Conservation (phyloP, 1,140 invertebrate species). For the Drosophila kurseongensis region DNA sequence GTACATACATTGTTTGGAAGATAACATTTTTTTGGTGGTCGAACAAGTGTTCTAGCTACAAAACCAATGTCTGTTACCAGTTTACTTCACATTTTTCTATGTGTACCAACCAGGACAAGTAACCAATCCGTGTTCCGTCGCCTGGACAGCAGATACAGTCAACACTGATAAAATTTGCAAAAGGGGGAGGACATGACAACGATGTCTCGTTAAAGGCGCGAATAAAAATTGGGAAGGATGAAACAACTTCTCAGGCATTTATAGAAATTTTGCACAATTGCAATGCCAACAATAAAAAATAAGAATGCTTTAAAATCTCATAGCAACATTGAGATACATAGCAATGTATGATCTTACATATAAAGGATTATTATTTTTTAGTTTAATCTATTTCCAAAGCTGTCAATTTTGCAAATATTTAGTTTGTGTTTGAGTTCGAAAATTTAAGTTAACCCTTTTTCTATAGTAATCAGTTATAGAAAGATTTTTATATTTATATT, state of each 20-base stretch:
- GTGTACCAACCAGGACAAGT: conserved; percentile 14
- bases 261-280: conserved; percentile 64
- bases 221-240: neutral
- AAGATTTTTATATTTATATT: no score
- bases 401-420: no score
- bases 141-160: conserved; percentile 49
- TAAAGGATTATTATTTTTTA: no score
- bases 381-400: no score
- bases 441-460: neutral
- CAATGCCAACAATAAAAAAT: conserved; percentile 25
- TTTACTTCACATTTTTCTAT: neutral
- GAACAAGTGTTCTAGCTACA: no score
- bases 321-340: neutral
- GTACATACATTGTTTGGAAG: no score
- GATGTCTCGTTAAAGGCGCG: conserved; percentile 32
- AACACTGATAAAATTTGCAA: conserved; percentile 47
- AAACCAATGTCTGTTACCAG: no score
- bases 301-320: neutral
- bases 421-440: neutral
- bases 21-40: no score
- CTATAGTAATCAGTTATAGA: no score
- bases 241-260: conserved; percentile 44
- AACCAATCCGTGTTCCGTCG: conserved; percentile 48
- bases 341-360: no score
- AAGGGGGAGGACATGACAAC: conserved; percentile 26